phyloP scores from a whole-genome alignment of 2,113 vertebrate genomes.

The Phyllopteryx taeniolatus region DNA sequence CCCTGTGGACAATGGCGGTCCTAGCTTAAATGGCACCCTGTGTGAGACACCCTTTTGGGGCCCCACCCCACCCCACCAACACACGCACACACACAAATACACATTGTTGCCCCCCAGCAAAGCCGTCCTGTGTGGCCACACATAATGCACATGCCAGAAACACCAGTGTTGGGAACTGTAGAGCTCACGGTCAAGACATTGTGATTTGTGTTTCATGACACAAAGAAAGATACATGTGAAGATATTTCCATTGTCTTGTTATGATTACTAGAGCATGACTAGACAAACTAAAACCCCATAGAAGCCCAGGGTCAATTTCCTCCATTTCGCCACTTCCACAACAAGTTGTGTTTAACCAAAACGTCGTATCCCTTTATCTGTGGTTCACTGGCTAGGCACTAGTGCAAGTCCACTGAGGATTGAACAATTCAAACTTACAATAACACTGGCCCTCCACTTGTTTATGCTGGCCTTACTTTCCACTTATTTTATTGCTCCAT shows the following conservation, averaged over 20 bases:
- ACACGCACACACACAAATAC: too few relatives aligned
- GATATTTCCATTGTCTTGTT: conserved; percentile 7
- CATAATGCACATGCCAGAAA: neutral
- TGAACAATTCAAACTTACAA: conserved; percentile 52
- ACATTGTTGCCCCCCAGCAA: too few relatives aligned
- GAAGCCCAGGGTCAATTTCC: conserved; percentile 24
- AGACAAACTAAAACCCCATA: conserved; percentile 16
- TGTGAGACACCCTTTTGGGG: too few relatives aligned
- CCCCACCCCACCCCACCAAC: too few relatives aligned
- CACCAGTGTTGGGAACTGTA: neutral
- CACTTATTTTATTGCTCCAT: conserved; percentile 21
- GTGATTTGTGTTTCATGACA: neutral
- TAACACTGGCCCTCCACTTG: conserved; percentile 32
- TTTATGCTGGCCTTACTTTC: conserved; percentile 47
- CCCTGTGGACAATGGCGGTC: too few relatives aligned
- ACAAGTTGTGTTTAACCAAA: conserved; percentile 16
- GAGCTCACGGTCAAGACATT: neutral
- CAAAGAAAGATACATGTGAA: neutral
- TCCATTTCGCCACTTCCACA: conserved; percentile 30
- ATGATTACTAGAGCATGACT: conserved; percentile 18
- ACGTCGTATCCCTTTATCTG: conserved; percentile 16
- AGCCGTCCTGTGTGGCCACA: too few relatives aligned
- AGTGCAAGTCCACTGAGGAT: conserved; percentile 24
- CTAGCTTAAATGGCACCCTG: too few relatives aligned
- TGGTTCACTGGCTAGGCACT: conserved; percentile 25